Percentiles rank a stretch among this genome's conserved stretches.
Conservation (phyloP, 2,113 vertebrate genomes). For the Columba livia region DNA sequence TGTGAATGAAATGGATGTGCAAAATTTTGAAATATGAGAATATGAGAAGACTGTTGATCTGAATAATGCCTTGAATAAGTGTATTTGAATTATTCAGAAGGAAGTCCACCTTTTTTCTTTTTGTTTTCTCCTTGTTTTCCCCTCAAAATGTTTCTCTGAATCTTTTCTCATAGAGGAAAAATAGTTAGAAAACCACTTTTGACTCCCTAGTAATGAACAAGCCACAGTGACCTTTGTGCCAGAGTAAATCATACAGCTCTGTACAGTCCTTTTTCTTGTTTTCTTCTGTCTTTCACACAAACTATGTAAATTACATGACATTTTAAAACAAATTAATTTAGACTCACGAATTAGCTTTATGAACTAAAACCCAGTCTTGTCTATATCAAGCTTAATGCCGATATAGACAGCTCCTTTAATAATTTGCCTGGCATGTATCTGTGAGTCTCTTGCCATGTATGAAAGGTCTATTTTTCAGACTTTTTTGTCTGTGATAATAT, state of each 20-base stretch:
- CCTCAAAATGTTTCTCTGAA: not conserved
- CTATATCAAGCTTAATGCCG: not conserved
- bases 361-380: not conserved
- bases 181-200: not conserved
- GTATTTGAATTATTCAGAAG: not conserved
- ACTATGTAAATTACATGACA: not conserved
- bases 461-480: not conserved
- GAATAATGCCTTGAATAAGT: not conserved
- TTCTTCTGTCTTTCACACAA: not conserved
- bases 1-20: not conserved
- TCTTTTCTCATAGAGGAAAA: not conserved
- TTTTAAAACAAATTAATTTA: not conserved
- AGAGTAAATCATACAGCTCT: not conserved
- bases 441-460: not conserved
- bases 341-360: not conserved
- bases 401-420: not conserved
- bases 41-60: not conserved
- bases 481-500: not conserved
- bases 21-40: not conserved
- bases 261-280: not conserved
- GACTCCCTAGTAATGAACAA: not conserved
- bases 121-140: not conserved
- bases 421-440: not conserved
- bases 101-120: fast-evolving
- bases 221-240: not conserved